Evolutionary conservation across 2,888 invertebrate species (phyloP), one percentile per base, ranked within the genome.

Genomic region (Listrodromus nycthemerus): DNA sequence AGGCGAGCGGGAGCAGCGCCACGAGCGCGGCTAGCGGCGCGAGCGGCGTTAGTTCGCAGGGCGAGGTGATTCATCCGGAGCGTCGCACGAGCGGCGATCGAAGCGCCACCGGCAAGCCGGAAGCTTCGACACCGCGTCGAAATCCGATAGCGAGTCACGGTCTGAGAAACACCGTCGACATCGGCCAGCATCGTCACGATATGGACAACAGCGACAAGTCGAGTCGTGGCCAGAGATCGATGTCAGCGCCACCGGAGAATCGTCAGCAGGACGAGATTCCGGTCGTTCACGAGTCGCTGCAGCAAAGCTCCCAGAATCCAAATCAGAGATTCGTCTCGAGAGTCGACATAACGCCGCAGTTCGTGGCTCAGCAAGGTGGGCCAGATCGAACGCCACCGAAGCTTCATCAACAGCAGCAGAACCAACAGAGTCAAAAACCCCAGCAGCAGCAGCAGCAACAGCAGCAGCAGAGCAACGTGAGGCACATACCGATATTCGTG

Each of bases 401-500:
- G 61, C 88, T 86, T 8, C 88, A 85, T 70, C 92, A 91, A 73
- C 89, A 87, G 78, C 92, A 90, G 79, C 92, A 90, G 88, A 88
- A 88, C 66, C 91, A 89, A 48, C 92, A 88, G 24, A 13, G 13
- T 5, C 86, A 85, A 50, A 77, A 87, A 52, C 85, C 84, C 8
- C 87, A 87, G 33, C 74, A 84, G 45, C 90, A 89, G 71, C 87
- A n/a, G n/a, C n/a, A n/a, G n/a, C n/a, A n/a, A n/a, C n/a, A n/a
- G n/a, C n/a, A n/a, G n/a, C 86, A 37, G n/a, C 90, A 88, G 67
- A 94, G 95, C 61, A 96, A 95, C 88, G 96, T 97, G 67, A 95
- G 98, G 84, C 97, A 97, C 90, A 98, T 98, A 93, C 98, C 98
- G 27, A 98, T 98, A 86, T 97, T 97, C 91, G 97, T 98, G 0